Base-by-base conservation (phyloP, 2,113 vertebrate species). In the Clupea harengus region DNA sequence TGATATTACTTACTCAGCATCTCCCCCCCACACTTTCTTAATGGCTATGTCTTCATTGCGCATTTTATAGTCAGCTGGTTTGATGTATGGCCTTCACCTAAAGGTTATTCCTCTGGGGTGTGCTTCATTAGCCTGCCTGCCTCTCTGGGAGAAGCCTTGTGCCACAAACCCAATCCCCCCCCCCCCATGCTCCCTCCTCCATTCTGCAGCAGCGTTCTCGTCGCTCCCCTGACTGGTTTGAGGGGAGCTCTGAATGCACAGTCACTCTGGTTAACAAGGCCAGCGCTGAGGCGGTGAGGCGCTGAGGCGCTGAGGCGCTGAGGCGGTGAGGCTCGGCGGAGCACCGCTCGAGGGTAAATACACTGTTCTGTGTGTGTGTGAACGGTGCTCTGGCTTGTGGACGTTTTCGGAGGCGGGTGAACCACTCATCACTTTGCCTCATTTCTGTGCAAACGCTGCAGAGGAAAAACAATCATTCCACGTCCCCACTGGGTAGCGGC, bases 1-100 rank as follows among this genome's bases (percentile, higher is more conserved):
- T 92, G 90, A 95, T 95, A 92, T 89, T 54, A 92, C 92, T 94
- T 92, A 94, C 91, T 94, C 93, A 94, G 93, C 92, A 91, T 89
- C 89, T 91, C 85, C 54, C 85, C 54, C n/a, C 46, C 82, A 25
- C 82, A 44, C 75, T 83, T 47, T 54, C 88, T 92, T 93, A 95
- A 92, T 90, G 91, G 89, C 91, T 89, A 84, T 88, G 90, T 92
- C 92, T 93, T 94, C 92, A 91, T 92, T 92, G 92, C 90, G 89
- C 92, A 91, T 92, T 93, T 95, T 93, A 94, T 84, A 80, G 91
- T 92, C 92, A 87, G 87, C 82, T 84, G 85, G 78, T 86, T 90
- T 94, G 93, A 93, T 94, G 92, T 92, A 94, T 92, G 90, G 89
- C 86, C 89, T 88, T 88, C 88, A 90, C 88, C 93, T 91, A 91